Evolutionary conservation across 2,888 invertebrate species (phyloP).

Genomic region (Orthosia cruda): DNA sequence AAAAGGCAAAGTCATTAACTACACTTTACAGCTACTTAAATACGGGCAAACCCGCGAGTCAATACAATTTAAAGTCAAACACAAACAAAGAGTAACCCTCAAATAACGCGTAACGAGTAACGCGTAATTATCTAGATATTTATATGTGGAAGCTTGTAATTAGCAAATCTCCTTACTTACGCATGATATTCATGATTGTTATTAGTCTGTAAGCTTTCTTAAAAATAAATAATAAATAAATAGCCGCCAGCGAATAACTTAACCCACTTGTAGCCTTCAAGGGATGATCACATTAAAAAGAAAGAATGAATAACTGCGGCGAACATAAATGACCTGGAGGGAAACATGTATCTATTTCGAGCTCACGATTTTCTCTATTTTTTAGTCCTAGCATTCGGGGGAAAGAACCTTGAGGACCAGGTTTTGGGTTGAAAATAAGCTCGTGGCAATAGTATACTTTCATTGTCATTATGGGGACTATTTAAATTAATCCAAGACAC

Average conservation of each 20-base stretch:
- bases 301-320: constrained; percentile 55
- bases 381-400: not conserved
- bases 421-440: not conserved
- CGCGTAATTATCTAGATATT: no score
- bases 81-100: constrained; percentile 44
- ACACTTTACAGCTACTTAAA: constrained; percentile 26
- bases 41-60: constrained; percentile 37
- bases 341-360: constrained; percentile 50
- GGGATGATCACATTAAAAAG: constrained; percentile 56
- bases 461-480: not conserved
- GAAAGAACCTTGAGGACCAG: not conserved
- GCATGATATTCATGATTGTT: no score
- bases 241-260: constrained; percentile 54
- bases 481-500: no score
- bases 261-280: constrained; percentile 52
- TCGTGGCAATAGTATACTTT: no score
- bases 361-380: constrained; percentile 29
- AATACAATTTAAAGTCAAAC: constrained; percentile 47
- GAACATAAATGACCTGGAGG: constrained; percentile 46
- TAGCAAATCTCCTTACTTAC: no score
- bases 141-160: no score
- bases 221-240: no score
- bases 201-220: no score
- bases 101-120: no score
- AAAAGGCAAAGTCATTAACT: constrained; percentile 17